phyloP scores from a whole-genome alignment of 2,888 invertebrate species.

The Caenorhabditis parvicauda region DNA sequence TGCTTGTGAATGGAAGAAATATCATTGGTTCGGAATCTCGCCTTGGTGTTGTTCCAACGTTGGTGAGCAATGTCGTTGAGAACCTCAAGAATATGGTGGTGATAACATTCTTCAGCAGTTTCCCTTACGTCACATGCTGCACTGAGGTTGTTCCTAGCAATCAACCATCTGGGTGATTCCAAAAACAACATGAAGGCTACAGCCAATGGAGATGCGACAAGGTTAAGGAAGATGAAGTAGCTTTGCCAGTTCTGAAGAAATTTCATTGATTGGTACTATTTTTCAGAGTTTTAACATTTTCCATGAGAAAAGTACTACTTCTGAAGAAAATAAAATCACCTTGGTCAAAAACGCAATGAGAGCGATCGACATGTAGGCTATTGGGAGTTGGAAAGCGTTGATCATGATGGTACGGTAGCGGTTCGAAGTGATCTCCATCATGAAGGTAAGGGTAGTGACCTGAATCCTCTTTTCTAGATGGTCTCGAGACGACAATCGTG shows the following conservation, averaged over 20 bases:
- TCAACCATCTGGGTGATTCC: constrained; percentile 55
- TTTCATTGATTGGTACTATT: too few relatives aligned
- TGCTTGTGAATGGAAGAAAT: constrained; percentile 40
- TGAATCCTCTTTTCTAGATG: constrained; percentile 1
- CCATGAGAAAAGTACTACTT: background rate
- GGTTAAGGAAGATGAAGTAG: constrained; percentile 57
- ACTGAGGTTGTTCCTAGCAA: constrained; percentile 43
- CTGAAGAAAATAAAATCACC: background rate
- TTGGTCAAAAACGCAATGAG: constrained; percentile 51
- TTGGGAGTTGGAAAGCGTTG: constrained; percentile 47
- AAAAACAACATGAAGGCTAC: constrained; percentile 57
- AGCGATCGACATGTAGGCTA: constrained; percentile 56
- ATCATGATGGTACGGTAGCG: constrained; percentile 47
- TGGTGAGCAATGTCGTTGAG: constrained; percentile 55
- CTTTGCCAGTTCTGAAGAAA: constrained; percentile 47
- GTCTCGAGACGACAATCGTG: background rate
- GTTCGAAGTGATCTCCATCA: constrained; percentile 60
- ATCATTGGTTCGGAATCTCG: constrained; percentile 42
- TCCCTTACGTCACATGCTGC: constrained; percentile 51
- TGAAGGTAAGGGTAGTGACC: constrained; percentile 49
- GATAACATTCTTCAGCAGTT: too few relatives aligned
- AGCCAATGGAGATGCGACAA: constrained; percentile 48
- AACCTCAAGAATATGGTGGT: constrained; percentile 41
- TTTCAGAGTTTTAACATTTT: background rate
- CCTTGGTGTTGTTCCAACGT: constrained; percentile 56